Evolutionary conservation across 64 coral and sea anemone genomes (phyloP), one percentile per base, ranked within the genome.

Genomic region (Platygyra sinensis): DNA sequence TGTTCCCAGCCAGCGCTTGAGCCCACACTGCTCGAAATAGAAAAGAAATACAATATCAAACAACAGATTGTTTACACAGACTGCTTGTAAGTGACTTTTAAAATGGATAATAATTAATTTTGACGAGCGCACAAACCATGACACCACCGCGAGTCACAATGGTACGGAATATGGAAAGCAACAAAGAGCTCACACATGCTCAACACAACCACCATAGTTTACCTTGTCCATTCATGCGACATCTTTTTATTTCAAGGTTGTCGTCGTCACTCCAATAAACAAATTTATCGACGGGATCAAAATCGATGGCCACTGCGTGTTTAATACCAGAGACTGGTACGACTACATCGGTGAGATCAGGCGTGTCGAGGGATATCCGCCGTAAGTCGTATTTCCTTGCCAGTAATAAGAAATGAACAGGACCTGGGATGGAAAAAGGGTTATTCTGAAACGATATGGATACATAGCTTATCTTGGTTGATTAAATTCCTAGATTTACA

Each of bases 231-330:
- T 98, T 72, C 62, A 93, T 60, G 57, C 79, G 67, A 15, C 93
- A 83, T 79, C 96, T 90, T 29, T 88, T 98, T n/a, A 98, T 95
- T 85, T 76, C 77, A 59, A 46, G 96, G 52, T 72, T 94, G 76
- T 78, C 63, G 19, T 90, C 89, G 92, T 98, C 96, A 30, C 92
- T 98, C 96, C 96, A 98, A 69, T 98, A 98, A 10, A 98, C 75
- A 75, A 86, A 98, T 72, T 92, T 84, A 52, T 98, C 90, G 11
- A 98, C 90, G 19, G 93, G 93, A 60, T 98, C 96, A 88, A 90
- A 98, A 80, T 98, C 96, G 60, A 98, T 88, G 3, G 87, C 87
- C 14, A 98, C 74, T 14, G 69, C 96, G 79, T 98, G 93, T 25
- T 74, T 78, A 7, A 98, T 92, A 39, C 90, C 90, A 29, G 54